Evolutionary conservation across 1,140 invertebrate species (phyloP).

Genomic region (Drosophila jambulina): DNA sequence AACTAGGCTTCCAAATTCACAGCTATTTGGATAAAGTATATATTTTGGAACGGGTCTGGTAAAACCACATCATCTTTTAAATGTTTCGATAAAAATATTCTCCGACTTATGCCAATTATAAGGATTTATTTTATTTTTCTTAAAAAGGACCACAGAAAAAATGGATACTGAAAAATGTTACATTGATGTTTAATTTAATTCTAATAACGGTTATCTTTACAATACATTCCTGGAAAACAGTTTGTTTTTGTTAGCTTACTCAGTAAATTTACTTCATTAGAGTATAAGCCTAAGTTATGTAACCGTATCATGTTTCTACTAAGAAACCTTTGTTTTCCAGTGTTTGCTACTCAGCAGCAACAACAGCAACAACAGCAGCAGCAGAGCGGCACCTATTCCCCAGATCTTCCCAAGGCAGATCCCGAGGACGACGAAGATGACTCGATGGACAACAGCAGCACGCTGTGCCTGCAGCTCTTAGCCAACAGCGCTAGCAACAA

Average conservation of each 20-base stretch:
- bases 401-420: conserved; percentile 81
- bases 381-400: conserved; percentile 64
- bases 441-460: conserved; percentile 86
- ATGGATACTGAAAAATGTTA: too few relatives aligned
- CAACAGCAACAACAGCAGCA: conserved; percentile 62
- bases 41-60: too few relatives aligned
- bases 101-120: too few relatives aligned
- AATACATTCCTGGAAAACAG: neutral
- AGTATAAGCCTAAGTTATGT: neutral
- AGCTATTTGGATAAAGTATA: too few relatives aligned
- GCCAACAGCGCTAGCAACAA: conserved; percentile 78
- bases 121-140: too few relatives aligned
- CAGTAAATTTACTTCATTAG: neutral
- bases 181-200: too few relatives aligned
- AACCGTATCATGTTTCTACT: neutral
- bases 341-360: conserved; percentile 71
- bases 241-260: neutral
- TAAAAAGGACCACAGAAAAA: too few relatives aligned
- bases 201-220: neutral
- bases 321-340: conserved; percentile 31
- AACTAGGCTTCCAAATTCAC: too few relatives aligned
- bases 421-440: conserved; percentile 87
- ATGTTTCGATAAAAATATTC: too few relatives aligned
- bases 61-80: too few relatives aligned
- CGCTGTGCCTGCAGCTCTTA: conserved; percentile 84